Evolutionary conservation across 1,140 invertebrate genomes (phyloP).

Genomic region (Trichogramma pretiosum): DNA sequence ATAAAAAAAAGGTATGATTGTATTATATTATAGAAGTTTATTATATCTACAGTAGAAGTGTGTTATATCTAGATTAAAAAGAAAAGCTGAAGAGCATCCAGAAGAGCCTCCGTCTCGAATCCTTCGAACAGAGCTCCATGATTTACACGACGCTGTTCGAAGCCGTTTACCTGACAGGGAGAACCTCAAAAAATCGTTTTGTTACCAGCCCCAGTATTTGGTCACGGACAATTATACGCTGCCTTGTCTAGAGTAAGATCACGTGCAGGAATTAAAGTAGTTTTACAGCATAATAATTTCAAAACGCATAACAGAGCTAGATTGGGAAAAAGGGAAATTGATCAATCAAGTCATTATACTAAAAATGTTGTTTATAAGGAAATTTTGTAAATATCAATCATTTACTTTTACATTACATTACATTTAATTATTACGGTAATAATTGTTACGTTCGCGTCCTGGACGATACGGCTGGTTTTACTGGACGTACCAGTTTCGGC

Average conservation of each 20-base stretch:
- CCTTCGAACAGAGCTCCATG: too few relatives aligned
- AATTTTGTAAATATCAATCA: too few relatives aligned
- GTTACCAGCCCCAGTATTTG: not conserved
- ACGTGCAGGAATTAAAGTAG: not conserved
- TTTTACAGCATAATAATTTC: too few relatives aligned
- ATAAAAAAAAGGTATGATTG: slow-evolving; percentile 35
- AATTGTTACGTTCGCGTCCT: too few relatives aligned
- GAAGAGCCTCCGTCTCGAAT: not conserved
- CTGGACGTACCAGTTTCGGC: too few relatives aligned
- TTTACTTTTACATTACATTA: too few relatives aligned
- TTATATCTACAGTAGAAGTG: slow-evolving; percentile 40
- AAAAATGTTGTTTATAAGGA: not conserved
- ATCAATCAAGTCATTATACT: not conserved
- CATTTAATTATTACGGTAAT: too few relatives aligned
- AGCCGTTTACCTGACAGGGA: too few relatives aligned
- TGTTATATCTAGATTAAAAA: slow-evolving; percentile 30
- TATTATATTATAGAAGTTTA: slow-evolving; percentile 31
- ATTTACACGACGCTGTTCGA: slow-evolving; percentile 30
- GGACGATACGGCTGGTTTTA: too few relatives aligned
- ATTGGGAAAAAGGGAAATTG: too few relatives aligned
- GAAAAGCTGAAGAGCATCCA: not conserved
- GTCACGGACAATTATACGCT: slow-evolving; percentile 7
- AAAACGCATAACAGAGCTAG: too few relatives aligned
- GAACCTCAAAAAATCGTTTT: slow-evolving; percentile 45
- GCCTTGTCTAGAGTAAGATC: not conserved